Percentiles rank a stretch among this genome's conserved stretches.
phyloP scores from a whole-genome alignment of 2,888 invertebrate species.

The Heliconius charithonia region DNA sequence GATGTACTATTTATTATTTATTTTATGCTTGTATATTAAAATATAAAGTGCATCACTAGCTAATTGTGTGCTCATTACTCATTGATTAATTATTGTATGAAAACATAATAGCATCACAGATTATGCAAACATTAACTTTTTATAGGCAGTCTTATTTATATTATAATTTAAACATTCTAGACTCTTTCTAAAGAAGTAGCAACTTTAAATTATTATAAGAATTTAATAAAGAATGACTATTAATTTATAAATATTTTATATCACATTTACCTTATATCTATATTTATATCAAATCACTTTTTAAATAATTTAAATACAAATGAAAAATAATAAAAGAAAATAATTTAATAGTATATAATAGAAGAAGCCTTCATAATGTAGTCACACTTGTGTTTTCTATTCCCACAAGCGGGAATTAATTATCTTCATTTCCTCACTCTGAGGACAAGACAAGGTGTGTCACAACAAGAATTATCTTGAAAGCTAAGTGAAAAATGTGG shows the following conservation, averaged over 20 bases:
- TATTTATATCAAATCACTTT: neutral
- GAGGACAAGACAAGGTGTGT: neutral
- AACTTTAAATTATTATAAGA: neutral
- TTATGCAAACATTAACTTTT: constrained; percentile 24
- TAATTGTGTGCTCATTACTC: constrained; percentile 33
- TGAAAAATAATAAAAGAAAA: neutral
- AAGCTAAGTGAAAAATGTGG: too few species aligned
- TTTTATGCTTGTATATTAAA: neutral
- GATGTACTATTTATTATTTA: neutral
- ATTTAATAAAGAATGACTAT: neutral
- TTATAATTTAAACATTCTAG: constrained; percentile 1
- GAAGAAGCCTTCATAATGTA: neutral
- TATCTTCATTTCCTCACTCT: neutral
- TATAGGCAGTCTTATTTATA: neutral
- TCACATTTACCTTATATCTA: neutral
- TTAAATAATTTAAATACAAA: too few species aligned
- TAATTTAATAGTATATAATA: neutral
- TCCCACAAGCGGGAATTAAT: neutral
- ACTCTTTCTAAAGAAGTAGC: neutral
- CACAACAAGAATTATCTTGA: neutral
- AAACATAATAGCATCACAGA: constrained; percentile 23
- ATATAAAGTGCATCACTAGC: constrained; percentile 7
- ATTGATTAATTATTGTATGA: constrained; percentile 32
- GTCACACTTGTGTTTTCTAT: neutral
- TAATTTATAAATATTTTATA: too few species aligned